Evolutionary conservation across 2,113 vertebrate species (phyloP), one percentile per base, ranked within the genome.

Genomic region (Papio anubis): DNA sequence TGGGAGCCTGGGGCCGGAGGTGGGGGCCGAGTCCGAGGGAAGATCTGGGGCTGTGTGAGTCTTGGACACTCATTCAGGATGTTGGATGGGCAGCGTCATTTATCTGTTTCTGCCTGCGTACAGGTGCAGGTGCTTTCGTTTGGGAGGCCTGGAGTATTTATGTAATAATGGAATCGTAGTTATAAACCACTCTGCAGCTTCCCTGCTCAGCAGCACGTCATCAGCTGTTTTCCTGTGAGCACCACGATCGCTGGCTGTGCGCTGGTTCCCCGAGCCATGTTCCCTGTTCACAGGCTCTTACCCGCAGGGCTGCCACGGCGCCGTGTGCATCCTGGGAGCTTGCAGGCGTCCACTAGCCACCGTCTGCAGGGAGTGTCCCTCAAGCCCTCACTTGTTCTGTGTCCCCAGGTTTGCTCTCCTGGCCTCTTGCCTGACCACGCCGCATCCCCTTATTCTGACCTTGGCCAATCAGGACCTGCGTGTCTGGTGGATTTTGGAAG

Each of bases 21-120:
- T 64, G 27, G 11, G 61, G 61, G 12, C 61, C 12, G 13, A 32
- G 61, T 64, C 12, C 2, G 12, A 64, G 61, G 61, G 27, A 64
- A 27, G 61, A 32, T 32, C 61, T 30, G 13, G 61, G 61, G 61
- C 27, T 30, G 59, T 14, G 66, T 17, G 66, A n/a, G 35, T 50
- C 5, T 17, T 32, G 17, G 30, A 32, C 16, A 12, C 9, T 2
- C 18, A 35, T 32, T n/a, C 10, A 1, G 48, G 27, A 10, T 4
- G 8, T 2, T 5, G 27, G 8, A 27, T 23, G 8, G 75, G 8
- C 16, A 32, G 27, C 75, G 0, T 43, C 8, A 17, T 27, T 78
- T 78, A 14, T 17, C 75, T 48, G 43, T 18, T 32, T 27, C 43
- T 48, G 40, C 40, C 21, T 32, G 8, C 66, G 7, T 52, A 55